A percentile compares a stretch with the other conserved stretches of the same genome.
Evolutionary conservation across 2,797 vertebrate genomes (phyloP).

Genomic region (Hemibagrus guttatus): DNA sequence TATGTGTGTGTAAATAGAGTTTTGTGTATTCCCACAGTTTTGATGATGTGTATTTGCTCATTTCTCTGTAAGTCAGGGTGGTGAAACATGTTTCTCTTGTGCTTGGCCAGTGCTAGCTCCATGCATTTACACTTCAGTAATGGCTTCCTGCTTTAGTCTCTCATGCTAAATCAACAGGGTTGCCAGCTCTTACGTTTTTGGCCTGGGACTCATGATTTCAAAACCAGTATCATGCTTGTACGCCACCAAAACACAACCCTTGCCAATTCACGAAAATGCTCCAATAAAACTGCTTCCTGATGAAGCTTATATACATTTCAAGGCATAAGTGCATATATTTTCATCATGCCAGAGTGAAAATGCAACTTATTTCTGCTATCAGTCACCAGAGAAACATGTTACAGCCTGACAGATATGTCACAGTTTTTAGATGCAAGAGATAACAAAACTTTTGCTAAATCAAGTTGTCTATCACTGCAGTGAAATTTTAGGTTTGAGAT

Average conservation of each 20-base stretch:
- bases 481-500: too few species aligned
- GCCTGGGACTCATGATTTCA: neutral
- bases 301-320: neutral
- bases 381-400: neutral
- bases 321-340: neutral
- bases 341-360: neutral
- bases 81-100: constrained; percentile 69
- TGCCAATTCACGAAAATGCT: neutral
- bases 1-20: constrained; percentile 39
- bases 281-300: constrained; percentile 1
- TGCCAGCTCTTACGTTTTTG: constrained; percentile 25
- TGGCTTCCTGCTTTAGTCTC: constrained; percentile 73
- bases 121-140: constrained; percentile 73
- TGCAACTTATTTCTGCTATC: neutral
- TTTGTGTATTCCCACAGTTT: constrained; percentile 30
- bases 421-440: neutral
- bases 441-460: neutral
- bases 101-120: constrained; percentile 72
- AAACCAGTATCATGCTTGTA: neutral
- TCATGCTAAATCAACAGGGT: constrained; percentile 55
- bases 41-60: constrained; percentile 31
- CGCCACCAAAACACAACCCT: constrained; percentile 5
- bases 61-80: constrained; percentile 39
- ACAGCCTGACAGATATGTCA: neutral
- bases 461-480: neutral